phyloP scores from a whole-genome alignment of 1,140 invertebrate genomes.

The Heliconius himera region DNA sequence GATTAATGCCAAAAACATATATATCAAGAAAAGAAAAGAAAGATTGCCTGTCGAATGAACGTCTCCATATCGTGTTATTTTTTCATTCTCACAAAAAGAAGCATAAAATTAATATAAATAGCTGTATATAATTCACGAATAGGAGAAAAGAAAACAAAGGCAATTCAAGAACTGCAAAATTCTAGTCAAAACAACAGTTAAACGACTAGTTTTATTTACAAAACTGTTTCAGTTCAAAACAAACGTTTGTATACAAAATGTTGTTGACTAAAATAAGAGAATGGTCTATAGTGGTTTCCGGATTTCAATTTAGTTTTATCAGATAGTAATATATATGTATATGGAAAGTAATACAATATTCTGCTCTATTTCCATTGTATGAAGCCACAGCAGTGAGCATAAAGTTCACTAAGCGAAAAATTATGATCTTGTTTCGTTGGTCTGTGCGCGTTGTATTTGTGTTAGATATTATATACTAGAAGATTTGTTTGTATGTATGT shows the following conservation, averaged over 20 bases:
- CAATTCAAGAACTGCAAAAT: neutral
- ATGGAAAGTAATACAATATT: constrained; percentile 35
- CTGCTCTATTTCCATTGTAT: constrained; percentile 38
- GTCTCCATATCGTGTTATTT: neutral
- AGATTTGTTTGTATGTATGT: too few relatives aligned
- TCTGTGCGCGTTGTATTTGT: neutral
- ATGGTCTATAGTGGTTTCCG: constrained; percentile 11
- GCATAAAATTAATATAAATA: neutral
- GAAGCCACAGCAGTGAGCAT: constrained; percentile 28
- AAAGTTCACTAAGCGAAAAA: constrained; percentile 44
- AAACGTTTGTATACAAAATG: neutral
- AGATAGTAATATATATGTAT: constrained; percentile 22
- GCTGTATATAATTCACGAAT: neutral
- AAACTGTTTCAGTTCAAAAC: neutral
- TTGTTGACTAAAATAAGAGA: neutral
- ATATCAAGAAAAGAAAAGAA: neutral
- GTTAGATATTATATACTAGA: neutral
- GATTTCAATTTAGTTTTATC: constrained; percentile 42
- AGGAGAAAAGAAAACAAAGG: neutral
- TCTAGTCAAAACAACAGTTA: neutral
- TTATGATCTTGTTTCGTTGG: constrained; percentile 37
- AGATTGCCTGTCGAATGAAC: neutral
- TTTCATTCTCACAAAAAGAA: neutral
- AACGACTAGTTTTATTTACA: neutral
- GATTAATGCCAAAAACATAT: neutral